phyloP scores from a whole-genome alignment of 2,888 invertebrate species.

The Harmothoe impar region DNA sequence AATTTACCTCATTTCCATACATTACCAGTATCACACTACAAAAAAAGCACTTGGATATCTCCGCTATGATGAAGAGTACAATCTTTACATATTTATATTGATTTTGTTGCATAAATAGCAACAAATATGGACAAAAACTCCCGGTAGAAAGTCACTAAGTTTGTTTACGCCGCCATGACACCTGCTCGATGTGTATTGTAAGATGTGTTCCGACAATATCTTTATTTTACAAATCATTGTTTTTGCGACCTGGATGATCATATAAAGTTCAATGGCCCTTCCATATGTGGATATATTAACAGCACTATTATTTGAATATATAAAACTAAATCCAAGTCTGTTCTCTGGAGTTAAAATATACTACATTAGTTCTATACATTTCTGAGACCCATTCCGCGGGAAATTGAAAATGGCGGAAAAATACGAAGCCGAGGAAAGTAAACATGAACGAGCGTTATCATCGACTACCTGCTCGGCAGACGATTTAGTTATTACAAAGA shows the following conservation, averaged over 20 bases:
- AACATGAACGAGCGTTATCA: neutral
- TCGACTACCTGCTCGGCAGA: neutral
- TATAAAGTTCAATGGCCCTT: too few species aligned
- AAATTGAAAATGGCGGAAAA: conserved; percentile 58
- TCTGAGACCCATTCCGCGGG: neutral
- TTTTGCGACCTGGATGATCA: too few species aligned
- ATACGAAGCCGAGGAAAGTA: neutral
- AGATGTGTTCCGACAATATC: neutral
- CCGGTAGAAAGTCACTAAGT: neutral
- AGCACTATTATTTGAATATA: too few species aligned
- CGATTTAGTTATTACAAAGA: neutral
- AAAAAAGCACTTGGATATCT: too few species aligned
- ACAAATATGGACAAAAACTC: neutral
- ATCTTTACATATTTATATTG: too few species aligned
- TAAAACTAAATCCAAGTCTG: too few species aligned
- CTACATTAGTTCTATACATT: too few species aligned
- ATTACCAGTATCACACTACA: too few species aligned
- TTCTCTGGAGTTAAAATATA: too few species aligned
- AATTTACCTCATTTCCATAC: too few species aligned
- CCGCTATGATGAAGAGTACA: too few species aligned
- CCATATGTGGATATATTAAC: too few species aligned
- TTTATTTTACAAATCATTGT: neutral
- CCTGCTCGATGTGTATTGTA: neutral
- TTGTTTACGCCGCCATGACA: conserved; percentile 29
- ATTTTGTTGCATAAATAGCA: neutral